phyloP scores from a whole-genome alignment of 2,888 invertebrate genomes.

The Drosophila fungiperda region DNA sequence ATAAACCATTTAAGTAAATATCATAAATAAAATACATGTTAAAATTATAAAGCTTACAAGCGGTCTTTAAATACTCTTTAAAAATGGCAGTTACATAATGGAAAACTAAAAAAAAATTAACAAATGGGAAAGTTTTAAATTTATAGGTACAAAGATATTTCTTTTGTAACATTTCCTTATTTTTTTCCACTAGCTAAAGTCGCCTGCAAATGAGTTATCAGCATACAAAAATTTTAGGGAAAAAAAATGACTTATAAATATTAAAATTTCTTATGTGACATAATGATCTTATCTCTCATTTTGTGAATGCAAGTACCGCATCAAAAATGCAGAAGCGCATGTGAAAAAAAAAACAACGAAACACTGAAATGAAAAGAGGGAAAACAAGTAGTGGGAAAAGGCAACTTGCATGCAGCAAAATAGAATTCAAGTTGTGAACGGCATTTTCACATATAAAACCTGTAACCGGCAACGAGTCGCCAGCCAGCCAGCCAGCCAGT shows the following conservation, averaged over 20 bases:
- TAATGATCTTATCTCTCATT: constrained; percentile 49
- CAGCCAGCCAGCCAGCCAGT: constrained; percentile 47
- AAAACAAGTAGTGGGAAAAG: constrained; percentile 18
- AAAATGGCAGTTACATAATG: not conserved
- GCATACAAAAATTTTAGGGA: not conserved
- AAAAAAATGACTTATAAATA: constrained; percentile 16
- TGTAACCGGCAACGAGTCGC: constrained; percentile 60
- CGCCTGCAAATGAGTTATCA: not conserved
- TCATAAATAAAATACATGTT: not conserved
- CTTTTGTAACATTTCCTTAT: too few species aligned
- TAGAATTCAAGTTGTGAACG: constrained; percentile 68
- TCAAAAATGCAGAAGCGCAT: constrained; percentile 46
- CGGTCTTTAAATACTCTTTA: not conserved
- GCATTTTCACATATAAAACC: constrained; percentile 53
- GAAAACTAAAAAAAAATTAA: not conserved
- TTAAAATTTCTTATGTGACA: constrained; percentile 47
- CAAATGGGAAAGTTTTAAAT: not conserved
- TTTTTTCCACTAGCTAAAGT: not conserved
- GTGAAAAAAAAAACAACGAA: constrained; percentile 45
- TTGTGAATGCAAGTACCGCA: constrained; percentile 59
- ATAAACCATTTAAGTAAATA: not conserved
- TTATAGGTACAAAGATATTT: not conserved
- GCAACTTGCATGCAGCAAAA: constrained; percentile 48
- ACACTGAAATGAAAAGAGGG: constrained; percentile 28
- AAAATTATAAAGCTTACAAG: too few species aligned